Base-by-base conservation (phyloP, 2,113 vertebrate species). In the Peromyscus polionotus region DNA sequence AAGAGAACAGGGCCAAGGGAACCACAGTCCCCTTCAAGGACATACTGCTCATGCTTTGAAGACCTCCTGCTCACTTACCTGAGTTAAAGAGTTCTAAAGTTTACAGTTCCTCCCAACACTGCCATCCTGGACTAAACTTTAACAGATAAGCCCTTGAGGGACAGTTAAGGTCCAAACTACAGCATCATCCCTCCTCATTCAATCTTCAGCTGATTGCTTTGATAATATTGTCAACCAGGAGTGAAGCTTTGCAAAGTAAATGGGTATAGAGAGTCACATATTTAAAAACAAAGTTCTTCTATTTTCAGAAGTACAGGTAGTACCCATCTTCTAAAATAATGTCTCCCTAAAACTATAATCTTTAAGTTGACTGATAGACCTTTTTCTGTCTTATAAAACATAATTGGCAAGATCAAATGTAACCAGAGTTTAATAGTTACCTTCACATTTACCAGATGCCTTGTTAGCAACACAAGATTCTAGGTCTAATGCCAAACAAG, bases 351-450 rank as follows among this genome's bases (percentile, higher is more conserved):
- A 92, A 79, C 73, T 92, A 54, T 79, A 80, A 88, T 39, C 22
- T 93, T 80, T 87, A 59, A 91, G n/a, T 75, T 83, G 75, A 95
- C 45, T 93, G 79, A 81, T 42, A 92, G 59, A 86, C 92, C 11
- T 86, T 95, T 51, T 96, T 88, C 90, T 81, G 45, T 97, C 90
- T 97, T 36, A 42, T 97, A 97, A 98, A 97, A 96, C 33, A 80
- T 95, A 98, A 97, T 42, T 96, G 95, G 89, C 3, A 86, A 96
- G 94, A 98, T 98, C 95, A 98, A 98, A 98, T 76, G 10, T 57
- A 68, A 79, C 39, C 79, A 83, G 65, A 96, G 59, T 79, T 97
- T 98, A 98, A 98, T 83, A 97, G 75, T 65, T 67, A 65, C 90
- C 88, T 98, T 94, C 63, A 96, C 45, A 91, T 97, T 94, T 80